Base-by-base conservation (phyloP, 2,888 invertebrate species). In the Clunio marinus region DNA sequence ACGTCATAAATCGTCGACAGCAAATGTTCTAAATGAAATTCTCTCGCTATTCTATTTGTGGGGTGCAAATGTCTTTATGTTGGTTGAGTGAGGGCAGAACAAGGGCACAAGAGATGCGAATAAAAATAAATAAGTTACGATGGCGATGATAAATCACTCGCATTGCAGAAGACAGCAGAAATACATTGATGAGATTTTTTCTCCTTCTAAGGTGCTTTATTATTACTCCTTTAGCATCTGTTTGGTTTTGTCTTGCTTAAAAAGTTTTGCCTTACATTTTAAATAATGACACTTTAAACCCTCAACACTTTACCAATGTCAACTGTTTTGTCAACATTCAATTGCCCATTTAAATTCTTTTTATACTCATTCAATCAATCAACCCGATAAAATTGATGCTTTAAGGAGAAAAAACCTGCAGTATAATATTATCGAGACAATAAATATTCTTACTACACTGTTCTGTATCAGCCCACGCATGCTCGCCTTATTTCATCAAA, bases 1-100 rank as follows among this genome's bases (percentile, higher is more conserved):
- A 51, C 51, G 51, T 51, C 51, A 51, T 51, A 51, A 51, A 51
- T 51, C 51, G 51, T 51, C 51, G 51, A 8, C 51, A n/a, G 51
- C 51, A 51, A 51, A 51, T 51, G 51, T 51, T 17, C 22, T 51
- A 20, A 51, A 51, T 51, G 51, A 51, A 51, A 51, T 51, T 51
- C 51, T n/a, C 13, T 22, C 51, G 7, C n/a, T n/a, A n/a, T 51
- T 51, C 51, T 51, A 20, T 17, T 51, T 3, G 51, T 13, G 41
- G 10, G n/a, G 22, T 22, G 51, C 51, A 10, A n/a, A 5, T 51
- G 17, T 51, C 20, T 51, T 51, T 51, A n/a, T n/a, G n/a, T n/a
- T n/a, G n/a, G n/a, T n/a, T n/a, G n/a, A n/a, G 2, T 20, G 41
- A 41, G 41, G n/a, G n/a, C 15, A 51, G 41, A 41, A 13, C 10